Percentiles rank a stretch among this genome's conserved stretches.
phyloP scores from a whole-genome alignment of 1,140 invertebrate genomes.

The Cydia splendana region DNA sequence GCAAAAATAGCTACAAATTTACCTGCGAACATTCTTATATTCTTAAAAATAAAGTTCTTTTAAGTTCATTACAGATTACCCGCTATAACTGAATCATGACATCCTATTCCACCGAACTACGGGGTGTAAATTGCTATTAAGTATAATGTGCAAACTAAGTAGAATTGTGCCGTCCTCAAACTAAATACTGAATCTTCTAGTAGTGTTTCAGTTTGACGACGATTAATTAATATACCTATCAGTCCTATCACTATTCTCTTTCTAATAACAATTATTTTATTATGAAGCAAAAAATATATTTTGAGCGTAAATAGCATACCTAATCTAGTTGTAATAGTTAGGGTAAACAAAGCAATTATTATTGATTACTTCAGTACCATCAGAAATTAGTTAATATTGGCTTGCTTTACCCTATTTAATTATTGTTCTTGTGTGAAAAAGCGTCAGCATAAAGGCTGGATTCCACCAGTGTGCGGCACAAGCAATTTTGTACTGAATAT shows the following conservation, averaged over 20 bases:
- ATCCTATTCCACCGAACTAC: not conserved
- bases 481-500: no score
- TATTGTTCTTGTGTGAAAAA: not conserved
- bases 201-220: no score
- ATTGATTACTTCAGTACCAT: not conserved
- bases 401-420: not conserved
- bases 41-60: no score
- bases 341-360: not conserved
- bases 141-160: constrained; percentile 26
- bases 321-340: not conserved
- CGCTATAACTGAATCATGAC: not conserved
- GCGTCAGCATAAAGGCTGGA: no score
- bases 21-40: no score
- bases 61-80: not conserved
- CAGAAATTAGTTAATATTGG: not conserved
- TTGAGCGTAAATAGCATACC: constrained; percentile 1
- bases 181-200: not conserved
- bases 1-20: no score
- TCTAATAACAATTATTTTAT: not conserved
- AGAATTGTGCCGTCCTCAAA: not conserved
- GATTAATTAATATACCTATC: not conserved
- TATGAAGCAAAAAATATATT: constrained; percentile 17
- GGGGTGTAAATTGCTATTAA: constrained; percentile 18
- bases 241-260: not conserved
- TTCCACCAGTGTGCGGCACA: no score